Evolutionary conservation across 2,888 invertebrate genomes (phyloP), one percentile per base, ranked within the genome.

Genomic region (Mesochorus sp.): DNA sequence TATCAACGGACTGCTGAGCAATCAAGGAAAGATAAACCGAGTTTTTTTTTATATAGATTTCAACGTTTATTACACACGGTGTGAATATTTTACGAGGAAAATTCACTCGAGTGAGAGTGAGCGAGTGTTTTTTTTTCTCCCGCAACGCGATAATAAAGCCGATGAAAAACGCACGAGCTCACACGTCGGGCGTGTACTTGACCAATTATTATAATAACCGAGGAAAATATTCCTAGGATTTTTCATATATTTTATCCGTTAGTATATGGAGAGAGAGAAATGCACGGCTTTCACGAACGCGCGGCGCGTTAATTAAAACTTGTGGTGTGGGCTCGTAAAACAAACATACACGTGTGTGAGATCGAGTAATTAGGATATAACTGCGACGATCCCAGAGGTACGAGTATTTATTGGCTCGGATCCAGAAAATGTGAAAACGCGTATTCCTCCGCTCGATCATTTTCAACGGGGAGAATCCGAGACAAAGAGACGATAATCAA

Each of bases 291-390:
- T 78, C 74, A 64, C 78, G 66, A 42, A 44, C 62, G 34, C 72
- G 67, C 61, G 31, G 28, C n/a, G 70, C 47, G 68, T 78, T 44
- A 70, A 78, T 74, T 53, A 68, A 77, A 57, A 37, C 28, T 17
- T 19, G 12, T 55, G 34, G 42, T 14, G 34, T 26, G 51, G 17
- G 31, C 37, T 17, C 53, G 51, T 26, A 68, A 67, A 21, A 47
- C 14, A 47, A 47, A 19, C 8, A 26, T 19, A 14, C 24, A 31
- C 1, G 17, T n/a, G 55, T 67, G 67, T 57, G 64, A 73, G 68
- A 42, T 64, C 28, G 34, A 51, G 44, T 66, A 78, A 78, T 78
- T 78, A 68, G 78, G 59, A 74, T 74, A 64, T 74, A 66, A 62
- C 78, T 44, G n/a, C n/a, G 59, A 66, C 64, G 70, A 70, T 51